These are phyloP conservation scores for Carcharodon carcharias DNA, from an alignment of 2,797 vertebrate genomes.

Conservation along the genomic window DNA sequence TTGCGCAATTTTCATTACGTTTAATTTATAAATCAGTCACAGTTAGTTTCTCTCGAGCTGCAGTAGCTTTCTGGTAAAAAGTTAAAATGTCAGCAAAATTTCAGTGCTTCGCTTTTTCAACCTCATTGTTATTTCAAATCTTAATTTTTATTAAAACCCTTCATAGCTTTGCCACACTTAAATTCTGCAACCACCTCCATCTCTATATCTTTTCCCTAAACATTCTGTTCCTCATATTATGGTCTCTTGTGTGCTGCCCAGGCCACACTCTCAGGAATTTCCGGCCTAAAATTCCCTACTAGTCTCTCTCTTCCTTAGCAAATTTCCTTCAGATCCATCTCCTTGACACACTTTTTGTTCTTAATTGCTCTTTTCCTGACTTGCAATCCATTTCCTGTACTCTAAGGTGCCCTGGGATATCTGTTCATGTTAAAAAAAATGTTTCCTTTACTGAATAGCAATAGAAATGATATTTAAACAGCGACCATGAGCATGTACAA, in stretches of 20 bases:
- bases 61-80: neutral
- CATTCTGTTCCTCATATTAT: neutral
- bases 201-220: neutral
- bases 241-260: neutral
- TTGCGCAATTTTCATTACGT: neutral
- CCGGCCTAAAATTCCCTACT: neutral
- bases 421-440: neutral
- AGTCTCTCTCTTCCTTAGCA: neutral
- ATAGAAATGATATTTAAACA: neutral
- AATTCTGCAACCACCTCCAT: neutral
- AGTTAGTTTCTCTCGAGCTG: neutral
- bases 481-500: neutral
- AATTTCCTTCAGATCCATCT: neutral
- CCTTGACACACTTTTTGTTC: neutral
- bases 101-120: neutral
- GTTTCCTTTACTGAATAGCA: neutral
- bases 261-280: neutral
- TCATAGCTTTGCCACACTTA: neutral
- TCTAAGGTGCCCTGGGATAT: neutral
- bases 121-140: neutral
- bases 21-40: neutral
- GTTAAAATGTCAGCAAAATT: neutral
- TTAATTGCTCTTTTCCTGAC: neutral
- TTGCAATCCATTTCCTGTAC: neutral
- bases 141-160: neutral